These are phyloP conservation scores for Sarcophilus harrisii DNA, from an alignment of 2,797 vertebrate genomes.

Conservation along the genomic window DNA sequence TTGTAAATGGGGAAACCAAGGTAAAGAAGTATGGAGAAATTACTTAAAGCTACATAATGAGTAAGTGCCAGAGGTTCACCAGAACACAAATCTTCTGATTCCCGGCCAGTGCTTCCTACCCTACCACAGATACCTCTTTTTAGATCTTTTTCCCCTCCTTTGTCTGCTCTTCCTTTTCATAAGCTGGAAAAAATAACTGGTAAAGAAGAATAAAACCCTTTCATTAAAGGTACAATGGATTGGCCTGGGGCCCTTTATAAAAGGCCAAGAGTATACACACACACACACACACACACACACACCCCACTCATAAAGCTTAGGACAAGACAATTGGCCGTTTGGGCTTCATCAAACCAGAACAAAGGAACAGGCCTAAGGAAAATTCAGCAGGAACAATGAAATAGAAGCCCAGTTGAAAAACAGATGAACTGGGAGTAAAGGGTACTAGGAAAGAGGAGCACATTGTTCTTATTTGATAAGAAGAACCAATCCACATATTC, in stretches of 20 bases:
- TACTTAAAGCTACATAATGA: neutral
- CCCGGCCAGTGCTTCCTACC: neutral
- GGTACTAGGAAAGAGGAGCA: neutral
- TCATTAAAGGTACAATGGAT: slow-evolving; percentile 71
- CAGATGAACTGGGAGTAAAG: neutral
- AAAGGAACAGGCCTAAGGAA: slow-evolving; percentile 20
- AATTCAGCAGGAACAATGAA: slow-evolving; percentile 27
- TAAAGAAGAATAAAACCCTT: slow-evolving; percentile 69
- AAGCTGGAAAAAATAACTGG: slow-evolving; percentile 6
- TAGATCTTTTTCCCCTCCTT: neutral
- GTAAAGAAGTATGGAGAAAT: neutral
- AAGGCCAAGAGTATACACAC: neutral
- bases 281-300: neutral
- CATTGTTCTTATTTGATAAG: neutral
- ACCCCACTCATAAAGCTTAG: neutral
- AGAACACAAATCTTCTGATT: neutral
- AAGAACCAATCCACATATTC: neutral
- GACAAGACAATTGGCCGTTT: slow-evolving; percentile 64
- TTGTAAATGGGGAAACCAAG: neutral
- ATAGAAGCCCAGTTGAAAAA: neutral
- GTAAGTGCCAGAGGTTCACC: neutral
- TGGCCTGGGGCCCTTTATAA: slow-evolving; percentile 41
- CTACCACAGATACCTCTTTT: neutral
- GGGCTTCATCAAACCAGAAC: slow-evolving; percentile 36
- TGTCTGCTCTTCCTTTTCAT: slow-evolving; percentile 9